Base-by-base conservation (phyloP, 2,113 vertebrate species). In the Callaeas wilsoni region DNA sequence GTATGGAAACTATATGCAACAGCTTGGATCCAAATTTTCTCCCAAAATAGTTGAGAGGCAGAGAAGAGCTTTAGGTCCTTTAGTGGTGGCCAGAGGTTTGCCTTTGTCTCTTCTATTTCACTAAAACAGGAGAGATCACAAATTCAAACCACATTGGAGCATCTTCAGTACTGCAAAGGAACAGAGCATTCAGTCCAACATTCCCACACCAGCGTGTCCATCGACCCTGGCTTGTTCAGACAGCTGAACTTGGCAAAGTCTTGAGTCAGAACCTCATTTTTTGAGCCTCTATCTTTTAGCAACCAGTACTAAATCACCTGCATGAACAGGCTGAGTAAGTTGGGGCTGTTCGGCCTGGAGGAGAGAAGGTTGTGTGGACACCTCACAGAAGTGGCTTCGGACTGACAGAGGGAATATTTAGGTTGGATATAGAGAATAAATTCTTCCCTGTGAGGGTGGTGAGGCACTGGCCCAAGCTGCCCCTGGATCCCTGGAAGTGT, bases 361-460 rank as follows among this genome's bases (percentile, higher is more conserved):
- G 32, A 25, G 56, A 16, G 30, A 26, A 55, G 60, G 16, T 10
- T 67, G 60, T 50, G 33, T 25, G 77, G 52, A 67, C 13, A 89
- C 33, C n/a, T 32, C 69, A 22, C 9, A 30, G 53, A 46, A 35
- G 9, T 10, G n/a, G 30, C 9, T 53, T 68, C 62, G 68, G 25
- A 26, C 12, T 47, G 47, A 35, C 46, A 53, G n/a, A 47, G 47
- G 14, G n/a, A n/a, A 35, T 47, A 35, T 41, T 53, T 41, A 19
- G n/a, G 14, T 41, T 68, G n/a, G 26, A 47, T 55, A 26, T 8
- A 6, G 12, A 12, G 47, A 41, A 41, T 62, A 29, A 68, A 75
- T 46, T 68, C 1, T 10, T n/a, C 12, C 16, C 46, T 47, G 4
- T 1, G 20, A 47, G 8, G 8, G 14, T 47, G 29, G 6, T 0